Evolutionary conservation across 1,140 invertebrate genomes (phyloP).

Genomic region (Caligus rogercresseyi): DNA sequence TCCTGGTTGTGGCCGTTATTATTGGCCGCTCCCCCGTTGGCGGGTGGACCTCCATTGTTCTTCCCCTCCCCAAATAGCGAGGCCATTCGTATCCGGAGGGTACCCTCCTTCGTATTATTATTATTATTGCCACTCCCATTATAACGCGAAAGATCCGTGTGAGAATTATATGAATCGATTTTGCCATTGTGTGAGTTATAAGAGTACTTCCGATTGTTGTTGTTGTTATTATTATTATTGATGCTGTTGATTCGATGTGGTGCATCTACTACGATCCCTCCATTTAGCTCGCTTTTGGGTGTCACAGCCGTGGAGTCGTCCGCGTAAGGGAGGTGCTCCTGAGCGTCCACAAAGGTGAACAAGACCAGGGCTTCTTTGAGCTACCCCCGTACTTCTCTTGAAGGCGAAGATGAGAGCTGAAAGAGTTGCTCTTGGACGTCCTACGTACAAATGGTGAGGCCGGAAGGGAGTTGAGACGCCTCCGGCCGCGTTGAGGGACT

Average conservation of each 20-base stretch:
- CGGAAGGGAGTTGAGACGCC: conserved; percentile 39
- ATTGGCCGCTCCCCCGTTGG: not conserved
- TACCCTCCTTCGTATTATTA: conserved; percentile 13
- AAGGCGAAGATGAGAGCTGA: conserved; percentile 71
- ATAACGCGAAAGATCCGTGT: conserved; percentile 11
- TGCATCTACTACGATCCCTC: conserved; percentile 57
- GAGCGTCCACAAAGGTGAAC: conserved; percentile 78
- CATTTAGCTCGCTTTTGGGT: conserved; percentile 92
- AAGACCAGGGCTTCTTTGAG: conserved; percentile 81
- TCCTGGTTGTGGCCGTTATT: conserved; percentile 6
- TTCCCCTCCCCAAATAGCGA: not conserved
- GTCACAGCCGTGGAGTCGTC: conserved; percentile 94
- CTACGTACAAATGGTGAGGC: conserved; percentile 72
- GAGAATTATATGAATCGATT: conserved; percentile 9
- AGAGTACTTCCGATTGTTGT: conserved; percentile 38
- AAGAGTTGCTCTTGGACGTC: conserved; percentile 24
- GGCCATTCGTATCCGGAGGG: conserved; percentile 7
- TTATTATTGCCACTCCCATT: not conserved
- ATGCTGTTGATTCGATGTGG: conserved; percentile 6
- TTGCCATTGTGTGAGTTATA: conserved; percentile 61
- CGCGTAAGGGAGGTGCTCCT: conserved; percentile 83
- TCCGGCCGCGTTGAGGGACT: not conserved
- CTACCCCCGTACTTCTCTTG: conserved; percentile 74
- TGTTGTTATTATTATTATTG: not conserved
- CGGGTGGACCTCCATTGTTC: not conserved